These are phyloP conservation scores for Hylia prasina DNA, from an alignment of 2,113 vertebrate genomes.

Conservation along the genomic window DNA sequence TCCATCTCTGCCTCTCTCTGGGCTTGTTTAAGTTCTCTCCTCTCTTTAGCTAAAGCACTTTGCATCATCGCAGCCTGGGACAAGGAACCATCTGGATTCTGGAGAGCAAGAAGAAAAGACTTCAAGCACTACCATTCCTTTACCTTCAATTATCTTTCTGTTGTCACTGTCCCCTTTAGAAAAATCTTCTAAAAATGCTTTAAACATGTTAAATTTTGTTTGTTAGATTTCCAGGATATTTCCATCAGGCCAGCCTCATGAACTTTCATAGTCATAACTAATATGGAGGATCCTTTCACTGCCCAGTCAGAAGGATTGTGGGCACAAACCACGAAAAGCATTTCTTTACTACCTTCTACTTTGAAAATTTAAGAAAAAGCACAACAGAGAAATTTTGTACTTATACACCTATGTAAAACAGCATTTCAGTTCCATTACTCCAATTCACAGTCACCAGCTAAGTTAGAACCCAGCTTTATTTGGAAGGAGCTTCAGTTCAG, in stretches of 20 bases:
- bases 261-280: not conserved
- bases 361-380: not conserved
- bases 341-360: not conserved
- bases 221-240: not conserved
- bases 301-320: not conserved
- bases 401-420: not conserved
- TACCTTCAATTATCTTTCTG: not conserved
- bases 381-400: not conserved
- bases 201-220: not conserved
- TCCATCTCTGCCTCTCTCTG: constrained; percentile 98
- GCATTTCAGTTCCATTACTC: not conserved
- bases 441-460: not conserved
- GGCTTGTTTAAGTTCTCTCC: constrained; percentile 93
- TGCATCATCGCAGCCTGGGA: constrained; percentile 99
- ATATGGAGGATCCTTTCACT: not conserved
- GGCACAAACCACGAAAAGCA: not conserved
- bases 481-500: not conserved
- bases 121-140: not conserved
- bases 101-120: not conserved
- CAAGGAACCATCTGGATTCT: constrained; percentile 97
- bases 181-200: not conserved
- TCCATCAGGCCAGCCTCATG: not conserved
- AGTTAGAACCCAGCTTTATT: not conserved
- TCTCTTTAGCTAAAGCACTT: constrained; percentile 94
- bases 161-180: not conserved